A percentile compares a stretch with the other conserved stretches of the same genome.
These are phyloP conservation scores for Zosterops borbonicus DNA, from an alignment of 2,113 vertebrate genomes.

Conservation along the genomic window DNA sequence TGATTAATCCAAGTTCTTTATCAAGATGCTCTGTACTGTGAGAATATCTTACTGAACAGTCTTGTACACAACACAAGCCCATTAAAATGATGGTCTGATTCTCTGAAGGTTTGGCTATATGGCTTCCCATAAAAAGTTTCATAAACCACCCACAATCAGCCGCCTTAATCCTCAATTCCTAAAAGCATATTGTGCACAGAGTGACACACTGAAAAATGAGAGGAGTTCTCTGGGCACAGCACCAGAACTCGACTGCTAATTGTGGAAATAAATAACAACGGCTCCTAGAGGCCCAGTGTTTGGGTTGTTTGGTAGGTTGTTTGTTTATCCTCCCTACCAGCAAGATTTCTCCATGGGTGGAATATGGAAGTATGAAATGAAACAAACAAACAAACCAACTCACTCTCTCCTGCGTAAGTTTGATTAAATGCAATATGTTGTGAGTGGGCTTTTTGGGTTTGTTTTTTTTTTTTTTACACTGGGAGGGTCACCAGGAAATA, in stretches of 20 bases:
- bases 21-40: conserved; percentile 42
- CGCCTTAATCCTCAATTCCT: conserved; percentile 70
- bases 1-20: conserved; percentile 67
- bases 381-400: conserved; percentile 23
- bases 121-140: conserved; percentile 74
- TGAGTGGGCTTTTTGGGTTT: background rate
- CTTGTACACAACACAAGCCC: conserved; percentile 58
- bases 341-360: conserved; percentile 60
- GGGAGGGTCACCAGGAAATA: background rate
- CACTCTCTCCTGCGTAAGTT: background rate
- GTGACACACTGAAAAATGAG: conserved; percentile 70
- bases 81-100: conserved; percentile 68
- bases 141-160: conserved; percentile 77
- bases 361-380: conserved; percentile 46
- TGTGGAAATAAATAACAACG: conserved; percentile 69
- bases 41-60: conserved; percentile 40
- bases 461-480: background rate
- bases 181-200: conserved; percentile 57
- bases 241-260: conserved; percentile 70
- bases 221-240: conserved; percentile 67
- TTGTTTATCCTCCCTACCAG: conserved; percentile 64
- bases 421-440: conserved; percentile 8
- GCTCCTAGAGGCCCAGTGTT: conserved; percentile 62
- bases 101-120: conserved; percentile 68
- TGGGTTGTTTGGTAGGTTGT: conserved; percentile 51